Percentiles rank a stretch among this genome's conserved stretches.
phyloP scores from a whole-genome alignment of 2,888 invertebrate species.

The Sinelater perroti region DNA sequence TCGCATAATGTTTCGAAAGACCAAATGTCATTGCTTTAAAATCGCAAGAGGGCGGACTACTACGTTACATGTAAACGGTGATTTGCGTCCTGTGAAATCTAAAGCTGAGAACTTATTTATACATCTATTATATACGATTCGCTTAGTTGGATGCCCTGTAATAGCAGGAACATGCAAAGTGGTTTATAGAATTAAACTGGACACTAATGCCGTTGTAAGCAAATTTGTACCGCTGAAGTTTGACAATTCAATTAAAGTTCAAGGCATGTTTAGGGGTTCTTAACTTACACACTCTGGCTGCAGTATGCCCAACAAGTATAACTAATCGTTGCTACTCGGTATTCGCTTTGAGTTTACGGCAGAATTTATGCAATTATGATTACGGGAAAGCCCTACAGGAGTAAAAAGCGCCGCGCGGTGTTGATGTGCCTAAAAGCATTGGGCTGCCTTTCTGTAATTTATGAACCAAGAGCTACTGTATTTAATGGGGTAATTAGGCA shows the following conservation, averaged over 20 bases:
- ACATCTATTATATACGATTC: conserved; percentile 5
- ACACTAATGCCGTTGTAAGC: conserved; percentile 21
- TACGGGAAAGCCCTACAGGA: background rate
- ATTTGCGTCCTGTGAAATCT: conserved; percentile 1
- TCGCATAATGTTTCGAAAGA: too few relatives aligned
- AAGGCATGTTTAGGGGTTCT: conserved; percentile 27
- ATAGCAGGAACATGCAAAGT: conserved; percentile 11
- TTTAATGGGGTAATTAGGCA: conserved; percentile 15
- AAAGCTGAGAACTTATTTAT: background rate
- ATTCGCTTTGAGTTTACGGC: background rate
- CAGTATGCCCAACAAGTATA: conserved; percentile 5
- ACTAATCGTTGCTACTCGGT: conserved; percentile 7
- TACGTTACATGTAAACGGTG: too few relatives aligned
- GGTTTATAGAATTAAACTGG: conserved; percentile 29
- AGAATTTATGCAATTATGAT: background rate
- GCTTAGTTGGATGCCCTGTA: conserved; percentile 1
- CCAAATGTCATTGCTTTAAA: too few relatives aligned
- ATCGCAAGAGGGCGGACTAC: background rate
- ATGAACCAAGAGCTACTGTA: background rate
- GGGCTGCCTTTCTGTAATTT: background rate
- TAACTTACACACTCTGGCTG: conserved; percentile 19
- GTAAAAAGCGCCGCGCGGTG: background rate
- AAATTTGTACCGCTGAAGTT: conserved; percentile 25
- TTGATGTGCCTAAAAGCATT: background rate
- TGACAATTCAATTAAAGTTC: conserved; percentile 30